Evolutionary conservation across 1,140 invertebrate species (phyloP), one percentile per base, ranked within the genome.

Genomic region (Wiebesia pumilae): DNA sequence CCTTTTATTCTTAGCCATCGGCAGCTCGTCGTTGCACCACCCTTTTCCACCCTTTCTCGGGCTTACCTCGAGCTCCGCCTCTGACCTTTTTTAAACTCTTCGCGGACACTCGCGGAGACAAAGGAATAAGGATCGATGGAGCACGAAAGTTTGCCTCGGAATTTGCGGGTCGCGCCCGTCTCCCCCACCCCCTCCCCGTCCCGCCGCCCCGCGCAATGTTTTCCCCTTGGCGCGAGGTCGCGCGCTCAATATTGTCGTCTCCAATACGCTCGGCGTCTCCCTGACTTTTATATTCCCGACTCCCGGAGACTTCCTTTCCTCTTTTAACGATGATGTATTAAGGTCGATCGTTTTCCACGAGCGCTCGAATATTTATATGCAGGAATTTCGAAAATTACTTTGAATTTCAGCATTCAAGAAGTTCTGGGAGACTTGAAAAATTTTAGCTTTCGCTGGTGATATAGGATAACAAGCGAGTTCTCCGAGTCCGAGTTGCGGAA

Each of bases 81-180:
- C 30, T 65, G 51, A 65, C 51, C 62, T 81, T 81, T 81, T 43
- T 81, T 67, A 38, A 67, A 27, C 30, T 80, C n/a, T 54, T 54
- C 78, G 33, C 81, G 87, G 83, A 35, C 54, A 38, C 7, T 54
- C 16, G 47, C 78, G 27, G 75, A 38, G 75, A 81, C 77, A 83
- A 85, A 71, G 51, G 65, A 58, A 30, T 7, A 30, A 67, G 62
- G 86, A 89, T 88, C 87, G 82, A 87, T 88, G 83, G 62, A 83
- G 87, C 87, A 80, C 79, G 88, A 77, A 85, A 88, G 81, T 69
- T 79, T 71, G 33, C 30, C 80, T 71, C 67, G 51, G 35, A 40
- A 88, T 85, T 69, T n/a, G 35, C 43, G 81, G 21, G 3, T 58
- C 33, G 35, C 38, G 51, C 16, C 16, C 16, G 7, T 54, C 19